These are phyloP conservation scores for Acrocephalus arundinaceus DNA, from an alignment of 2,113 vertebrate species.

Conservation along the genomic window DNA sequence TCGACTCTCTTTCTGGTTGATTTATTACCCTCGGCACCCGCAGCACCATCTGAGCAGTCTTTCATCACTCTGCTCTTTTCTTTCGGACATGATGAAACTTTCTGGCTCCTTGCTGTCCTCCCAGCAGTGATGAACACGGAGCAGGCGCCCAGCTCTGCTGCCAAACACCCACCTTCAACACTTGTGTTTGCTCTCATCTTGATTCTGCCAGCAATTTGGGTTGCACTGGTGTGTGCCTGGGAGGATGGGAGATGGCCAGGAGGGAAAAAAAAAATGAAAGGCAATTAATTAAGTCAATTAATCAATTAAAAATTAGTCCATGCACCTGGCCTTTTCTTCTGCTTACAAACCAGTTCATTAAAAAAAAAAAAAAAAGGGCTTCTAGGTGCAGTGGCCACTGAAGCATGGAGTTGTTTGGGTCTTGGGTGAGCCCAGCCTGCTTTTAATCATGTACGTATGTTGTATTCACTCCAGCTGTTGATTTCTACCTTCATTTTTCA, in stretches of 20 bases:
- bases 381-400: neutral
- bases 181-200: neutral
- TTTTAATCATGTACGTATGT: neutral
- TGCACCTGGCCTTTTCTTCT: neutral
- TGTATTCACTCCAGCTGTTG: neutral
- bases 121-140: neutral
- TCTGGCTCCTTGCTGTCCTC: slow-evolving; percentile 33
- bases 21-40: slow-evolving; percentile 18
- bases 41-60: slow-evolving; percentile 7
- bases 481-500: neutral
- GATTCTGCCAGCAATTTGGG: neutral
- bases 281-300: neutral
- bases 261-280: neutral
- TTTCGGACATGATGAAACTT: slow-evolving; percentile 55
- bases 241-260: neutral
- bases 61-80: slow-evolving; percentile 34
- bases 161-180: neutral
- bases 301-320: neutral
- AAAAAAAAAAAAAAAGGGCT: neutral
- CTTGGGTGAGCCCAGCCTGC: neutral
- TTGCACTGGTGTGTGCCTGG: neutral
- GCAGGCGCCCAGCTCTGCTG: neutral
- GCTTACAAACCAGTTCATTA: neutral
- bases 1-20: slow-evolving; percentile 32
- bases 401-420: neutral